Conservation (phyloP, 1,140 invertebrate species). For the Zaprionus kolodkinae region DNA sequence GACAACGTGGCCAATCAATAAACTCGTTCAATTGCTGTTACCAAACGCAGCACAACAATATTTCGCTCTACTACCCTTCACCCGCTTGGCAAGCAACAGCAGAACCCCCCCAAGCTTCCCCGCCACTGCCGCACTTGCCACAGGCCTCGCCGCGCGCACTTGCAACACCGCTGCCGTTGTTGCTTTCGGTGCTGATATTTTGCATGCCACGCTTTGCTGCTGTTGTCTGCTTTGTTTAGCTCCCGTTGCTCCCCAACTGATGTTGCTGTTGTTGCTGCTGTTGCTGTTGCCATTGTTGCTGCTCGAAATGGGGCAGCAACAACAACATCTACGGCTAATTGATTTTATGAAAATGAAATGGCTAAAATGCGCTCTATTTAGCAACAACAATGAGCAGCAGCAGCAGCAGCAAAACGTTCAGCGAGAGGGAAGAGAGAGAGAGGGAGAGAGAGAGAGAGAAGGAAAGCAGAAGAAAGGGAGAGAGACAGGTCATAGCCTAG, state of each 20-base stretch:
- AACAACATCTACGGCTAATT: constrained; percentile 59
- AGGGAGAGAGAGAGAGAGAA: not conserved
- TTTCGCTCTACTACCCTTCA: constrained; percentile 40
- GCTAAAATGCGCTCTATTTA: constrained; percentile 80
- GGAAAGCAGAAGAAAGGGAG: constrained; percentile 11
- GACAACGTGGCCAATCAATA: constrained; percentile 47
- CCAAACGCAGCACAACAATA: constrained; percentile 46
- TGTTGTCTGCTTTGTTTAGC: constrained; percentile 47
- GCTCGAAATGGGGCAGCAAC: constrained; percentile 38
- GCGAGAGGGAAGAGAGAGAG: not conserved
- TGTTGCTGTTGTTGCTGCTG: constrained; percentile 13
- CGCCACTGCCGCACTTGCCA: not conserved
- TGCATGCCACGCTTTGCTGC: constrained; percentile 42
- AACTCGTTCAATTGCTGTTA: constrained; percentile 47
- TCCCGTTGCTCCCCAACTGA: constrained; percentile 16
- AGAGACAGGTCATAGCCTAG: not conserved
- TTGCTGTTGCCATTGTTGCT: constrained; percentile 22
- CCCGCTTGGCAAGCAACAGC: constrained; percentile 6
- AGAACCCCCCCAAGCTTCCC: not conserved
- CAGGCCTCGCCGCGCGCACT: not conserved
- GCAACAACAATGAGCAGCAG: constrained; percentile 66
- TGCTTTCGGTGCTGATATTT: constrained; percentile 39
- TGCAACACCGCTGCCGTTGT: constrained; percentile 15
- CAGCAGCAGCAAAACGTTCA: not conserved
- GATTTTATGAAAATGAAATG: constrained; percentile 74